These are phyloP conservation scores for Chinchilla lanigera DNA, from an alignment of 2,113 vertebrate genomes.

Conservation along the genomic window DNA sequence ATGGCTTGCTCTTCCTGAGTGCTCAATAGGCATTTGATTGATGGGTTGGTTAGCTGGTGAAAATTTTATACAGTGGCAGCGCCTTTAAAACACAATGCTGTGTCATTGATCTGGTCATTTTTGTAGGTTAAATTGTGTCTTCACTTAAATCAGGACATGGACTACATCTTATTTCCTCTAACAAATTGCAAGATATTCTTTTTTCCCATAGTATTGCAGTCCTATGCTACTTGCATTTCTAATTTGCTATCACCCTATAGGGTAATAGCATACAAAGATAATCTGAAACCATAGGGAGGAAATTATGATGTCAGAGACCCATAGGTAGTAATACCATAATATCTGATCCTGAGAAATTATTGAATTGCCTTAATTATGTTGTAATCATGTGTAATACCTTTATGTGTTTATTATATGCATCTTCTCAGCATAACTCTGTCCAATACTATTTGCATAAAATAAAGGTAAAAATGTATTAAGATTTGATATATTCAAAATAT, in stretches of 20 bases:
- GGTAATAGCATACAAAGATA: neutral
- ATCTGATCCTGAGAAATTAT: neutral
- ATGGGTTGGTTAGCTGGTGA: constrained; percentile 23
- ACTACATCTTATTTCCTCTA: constrained; percentile 51
- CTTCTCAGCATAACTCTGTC: neutral
- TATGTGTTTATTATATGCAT: neutral
- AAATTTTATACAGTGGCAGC: constrained; percentile 40
- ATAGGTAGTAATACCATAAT: neutral
- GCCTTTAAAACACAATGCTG: constrained; percentile 5
- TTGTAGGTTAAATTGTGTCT: constrained; percentile 34
- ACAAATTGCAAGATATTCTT: constrained; percentile 12
- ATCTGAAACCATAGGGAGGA: neutral
- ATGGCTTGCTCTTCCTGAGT: constrained; percentile 14
- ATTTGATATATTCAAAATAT: neutral
- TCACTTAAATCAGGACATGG: neutral
- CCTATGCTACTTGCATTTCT: neutral
- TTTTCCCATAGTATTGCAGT: neutral
- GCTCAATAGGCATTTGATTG: constrained; percentile 53
- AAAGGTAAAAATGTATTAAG: constrained; percentile 8
- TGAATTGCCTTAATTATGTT: neutral
- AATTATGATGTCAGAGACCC: neutral
- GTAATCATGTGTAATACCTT: neutral
- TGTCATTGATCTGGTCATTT: constrained; percentile 55
- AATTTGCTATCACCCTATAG: neutral
- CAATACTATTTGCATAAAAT: constrained; percentile 13